A percentile compares a stretch with the other conserved stretches of the same genome.
phyloP scores from a whole-genome alignment of 2,888 invertebrate species.

The Ochlodes sylvanus region DNA sequence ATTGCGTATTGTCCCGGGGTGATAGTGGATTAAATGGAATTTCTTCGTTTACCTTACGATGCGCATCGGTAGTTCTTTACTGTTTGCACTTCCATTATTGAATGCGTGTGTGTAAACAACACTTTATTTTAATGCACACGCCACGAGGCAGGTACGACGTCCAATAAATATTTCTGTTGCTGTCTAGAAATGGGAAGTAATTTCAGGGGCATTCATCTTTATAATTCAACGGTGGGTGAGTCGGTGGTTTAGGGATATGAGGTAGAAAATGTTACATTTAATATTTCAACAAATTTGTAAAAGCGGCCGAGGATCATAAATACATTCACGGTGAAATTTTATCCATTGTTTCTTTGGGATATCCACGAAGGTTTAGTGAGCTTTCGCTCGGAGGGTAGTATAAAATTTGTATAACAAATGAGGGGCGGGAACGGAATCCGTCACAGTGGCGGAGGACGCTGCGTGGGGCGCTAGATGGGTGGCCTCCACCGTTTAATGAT shows the following conservation, averaged over 20 bases:
- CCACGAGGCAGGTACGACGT: not conserved
- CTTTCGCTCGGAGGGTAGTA: conserved; percentile 82
- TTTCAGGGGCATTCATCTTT: conserved; percentile 1
- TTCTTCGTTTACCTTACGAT: conserved; percentile 66
- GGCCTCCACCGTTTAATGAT: conserved; percentile 55
- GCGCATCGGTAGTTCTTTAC: conserved; percentile 64
- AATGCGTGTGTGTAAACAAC: conserved; percentile 17
- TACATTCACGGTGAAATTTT: conserved; percentile 40
- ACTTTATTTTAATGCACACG: conserved; percentile 17
- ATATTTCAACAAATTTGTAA: conserved; percentile 33
- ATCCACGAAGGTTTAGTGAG: conserved; percentile 56
- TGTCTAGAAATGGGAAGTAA: conserved; percentile 1
- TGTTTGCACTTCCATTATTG: conserved; percentile 41
- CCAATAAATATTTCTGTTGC: not conserved
- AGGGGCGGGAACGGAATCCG: conserved; percentile 81
- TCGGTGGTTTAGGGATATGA: conserved; percentile 32
- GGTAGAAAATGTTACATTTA: conserved; percentile 11
- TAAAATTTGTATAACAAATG: conserved; percentile 85
- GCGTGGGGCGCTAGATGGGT: conserved; percentile 82
- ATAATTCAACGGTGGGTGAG: conserved; percentile 2
- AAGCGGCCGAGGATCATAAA: conserved; percentile 39
- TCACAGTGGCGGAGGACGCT: conserved; percentile 76
- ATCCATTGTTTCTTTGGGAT: conserved; percentile 64
- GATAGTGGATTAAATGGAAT: conserved; percentile 77
- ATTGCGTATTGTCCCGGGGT: conserved; percentile 76